Evolutionary conservation across 2,113 vertebrate species (phyloP), one percentile per base, ranked within the genome.

Genomic region (Thalassarche chlororhynchos): DNA sequence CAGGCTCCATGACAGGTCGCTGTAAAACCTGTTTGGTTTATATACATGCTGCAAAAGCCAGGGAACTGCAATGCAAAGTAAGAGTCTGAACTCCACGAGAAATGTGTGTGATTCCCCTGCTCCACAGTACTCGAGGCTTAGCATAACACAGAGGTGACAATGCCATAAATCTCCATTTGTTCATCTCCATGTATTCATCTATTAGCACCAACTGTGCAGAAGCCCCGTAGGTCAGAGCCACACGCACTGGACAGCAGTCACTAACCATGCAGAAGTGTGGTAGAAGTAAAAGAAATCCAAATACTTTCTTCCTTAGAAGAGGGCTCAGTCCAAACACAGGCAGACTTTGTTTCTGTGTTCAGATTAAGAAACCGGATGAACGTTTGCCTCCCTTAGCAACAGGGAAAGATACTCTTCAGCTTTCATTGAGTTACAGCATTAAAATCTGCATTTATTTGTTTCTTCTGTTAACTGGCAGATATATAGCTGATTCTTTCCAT

Each of bases 81-180:
- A 72, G 71, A 92, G 57, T 44, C 62, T 78, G 60, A 87, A 0
- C 69, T 72, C 77, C 11, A 15, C 42, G 46, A 88, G 89, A 87
- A 90, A 68, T 46, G 69, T 17, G 17, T 23, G 64, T 18, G 81
- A 84, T 34, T 91, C 79, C 68, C 64, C 32, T 88, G 32, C 52
- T 93, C 65, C 66, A 40, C 61, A 82, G 82, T 7, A 77, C 68
- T 80, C 31, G 12, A 81, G 51, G 72, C 92, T 96, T 65, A 87
- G 95, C 87, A 8, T 86, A 74, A 76, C 88, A 68, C 54, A 69
- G 54, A 62, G 36, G 72, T 91, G 95, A 94, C 93, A 94, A 61
- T 64, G 78, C 90, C 91, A 95, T 96, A 94, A 66, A 91, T 97
- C 95, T 97, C 97, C 68, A 96, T 97, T 87, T 93, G 38, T 38